Base-by-base conservation (phyloP, 2,888 invertebrate species). In the Drosophila austrosaltans region DNA sequence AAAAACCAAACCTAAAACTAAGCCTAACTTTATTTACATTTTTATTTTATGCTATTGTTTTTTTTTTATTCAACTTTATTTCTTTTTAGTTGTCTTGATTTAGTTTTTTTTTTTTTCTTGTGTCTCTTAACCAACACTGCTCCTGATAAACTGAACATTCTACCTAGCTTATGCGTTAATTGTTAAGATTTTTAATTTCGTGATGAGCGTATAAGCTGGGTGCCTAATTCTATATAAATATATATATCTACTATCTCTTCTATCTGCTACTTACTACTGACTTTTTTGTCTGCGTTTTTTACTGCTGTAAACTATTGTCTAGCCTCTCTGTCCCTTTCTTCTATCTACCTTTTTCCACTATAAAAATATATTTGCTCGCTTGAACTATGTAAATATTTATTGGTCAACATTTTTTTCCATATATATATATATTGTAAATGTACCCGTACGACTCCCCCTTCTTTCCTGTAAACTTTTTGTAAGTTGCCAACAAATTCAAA, bases 251-350 rank as follows among this genome's bases (percentile, higher is more conserved):
- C 59, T 42, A 48, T 54, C 28, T 74, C 30, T 74, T 58, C 66
- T 68, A 20, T 68, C 44, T 68, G 63, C 53, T 69, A 59, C 74
- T 85, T 65, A 80, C 72, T 78, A 61, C 72, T 53, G 64, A 77
- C 61, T 66, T 63, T 65, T 61, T 56, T 87, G 73, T 82, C 80
- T 78, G 60, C 72, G 70, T 74, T 78, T 72, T 69, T 78, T 62
- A 67, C 82, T 71, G 77, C 77, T 82, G 82, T 82, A 87, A 62
- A 78, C 72, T 85, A 78, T 75, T 79, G 82, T 82, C 80, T 72
- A 68, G 69, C 68, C 76, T 68, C 66, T 78, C 63, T 58, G 60
- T 60, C 69, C 44, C 44, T 56, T 30, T 8, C 12, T 63, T 62
- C 70, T 58, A 48, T 4, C 22, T 25, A 4, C 4, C 48, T 25